Evolutionary conservation across 2,113 vertebrate species (phyloP).

Genomic region (Atractosteus spatula): DNA sequence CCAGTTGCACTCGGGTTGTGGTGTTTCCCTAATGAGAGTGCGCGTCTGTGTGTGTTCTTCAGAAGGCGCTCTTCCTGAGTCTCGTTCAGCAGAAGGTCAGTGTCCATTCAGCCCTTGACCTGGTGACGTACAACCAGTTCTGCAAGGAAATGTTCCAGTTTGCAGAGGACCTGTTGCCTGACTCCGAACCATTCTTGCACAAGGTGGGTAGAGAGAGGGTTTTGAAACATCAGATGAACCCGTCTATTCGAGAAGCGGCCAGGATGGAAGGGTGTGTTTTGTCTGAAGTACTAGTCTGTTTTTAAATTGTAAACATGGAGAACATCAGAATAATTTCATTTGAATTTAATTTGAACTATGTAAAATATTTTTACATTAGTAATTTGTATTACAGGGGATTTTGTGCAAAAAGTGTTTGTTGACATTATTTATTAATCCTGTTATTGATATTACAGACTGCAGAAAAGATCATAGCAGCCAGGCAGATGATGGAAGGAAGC

Average conservation of each 20-base stretch:
- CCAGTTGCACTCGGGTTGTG: background rate
- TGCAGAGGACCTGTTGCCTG: constrained; percentile 57
- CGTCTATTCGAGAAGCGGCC: no score
- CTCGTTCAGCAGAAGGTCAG: constrained; percentile 67
- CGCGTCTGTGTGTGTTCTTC: constrained; percentile 9
- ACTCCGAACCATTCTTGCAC: constrained; percentile 67
- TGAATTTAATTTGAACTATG: no score
- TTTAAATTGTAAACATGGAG: no score
- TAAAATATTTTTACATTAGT: no score
- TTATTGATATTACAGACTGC: constrained; percentile 40
- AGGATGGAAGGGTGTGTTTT: no score
- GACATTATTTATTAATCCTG: no score
- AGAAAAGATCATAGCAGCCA: constrained; percentile 21
- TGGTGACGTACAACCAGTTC: constrained; percentile 72
- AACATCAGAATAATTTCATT: no score
- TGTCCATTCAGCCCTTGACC: constrained; percentile 64
- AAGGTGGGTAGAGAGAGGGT: constrained; percentile 52
- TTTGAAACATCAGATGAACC: no score
- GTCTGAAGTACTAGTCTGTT: no score
- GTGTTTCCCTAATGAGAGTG: background rate
- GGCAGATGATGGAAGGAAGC: background rate
- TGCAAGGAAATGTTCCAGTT: constrained; percentile 72
- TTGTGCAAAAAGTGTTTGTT: no score
- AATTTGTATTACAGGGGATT: no score
- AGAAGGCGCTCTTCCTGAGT: constrained; percentile 68